Base-by-base conservation (phyloP, 2,113 vertebrate genomes). In the Crotalus horridus region DNA sequence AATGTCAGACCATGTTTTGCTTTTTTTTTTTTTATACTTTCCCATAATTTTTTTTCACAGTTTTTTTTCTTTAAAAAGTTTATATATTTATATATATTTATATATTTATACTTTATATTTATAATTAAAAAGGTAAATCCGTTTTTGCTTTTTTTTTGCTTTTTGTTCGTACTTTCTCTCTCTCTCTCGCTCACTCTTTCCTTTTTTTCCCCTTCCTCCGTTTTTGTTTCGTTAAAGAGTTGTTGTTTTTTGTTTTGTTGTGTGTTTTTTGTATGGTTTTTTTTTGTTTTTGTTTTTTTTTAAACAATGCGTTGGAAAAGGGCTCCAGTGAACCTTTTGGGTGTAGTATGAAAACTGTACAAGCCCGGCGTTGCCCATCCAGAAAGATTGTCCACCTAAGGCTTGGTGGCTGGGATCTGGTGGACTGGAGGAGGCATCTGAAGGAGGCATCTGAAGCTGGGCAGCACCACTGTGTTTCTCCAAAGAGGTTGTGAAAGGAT, bases 51-150 rank as follows among this genome's bases (percentile, higher is more conserved):
- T 89, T 97, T 97, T 97, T 98, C 97, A 98, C 97, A 98, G 97
- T 98, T 98, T 98, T 98, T 92, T 88, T 88, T 92, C 88, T 88
- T 55, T 55, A 55, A 89, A 88, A 98, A 97, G 97, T 97, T 97
- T 98, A 97, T 96, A 97, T 98, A 97, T 98, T 98, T 98, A 98
- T 96, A 96, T 98, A 97, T 98, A 97, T 97, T 93, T 98, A 98
- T 98, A 98, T 96, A 96, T 97, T 96, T 96, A 96, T 96, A 95
- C 17, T 98, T 97, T 98, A 97, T 98, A 98, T 98, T 98, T 98
- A 97, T 97, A 98, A 97, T 98, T 98, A 98, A 98, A 98, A 98
- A 98, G 97, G 96, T 94, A 97, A 97, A 97, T 98, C 97, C 97
- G 95, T 98, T 97, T 64, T 98, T 39, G 69, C 43, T 59, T 85